A percentile compares a stretch with the other conserved stretches of the same genome.
Evolutionary conservation across 2,888 invertebrate species (phyloP).

Genomic region (Osmoderma eremita): DNA sequence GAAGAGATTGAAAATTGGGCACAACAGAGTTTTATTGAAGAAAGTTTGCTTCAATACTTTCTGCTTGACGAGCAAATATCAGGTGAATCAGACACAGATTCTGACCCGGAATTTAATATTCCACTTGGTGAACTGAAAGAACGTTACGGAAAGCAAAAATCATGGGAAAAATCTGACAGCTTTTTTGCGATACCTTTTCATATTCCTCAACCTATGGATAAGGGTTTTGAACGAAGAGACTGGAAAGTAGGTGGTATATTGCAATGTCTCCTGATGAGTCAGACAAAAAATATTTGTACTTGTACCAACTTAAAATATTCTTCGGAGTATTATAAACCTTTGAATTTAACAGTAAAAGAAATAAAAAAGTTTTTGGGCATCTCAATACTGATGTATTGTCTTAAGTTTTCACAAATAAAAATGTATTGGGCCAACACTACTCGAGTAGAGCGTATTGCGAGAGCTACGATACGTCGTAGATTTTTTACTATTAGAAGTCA

Average conservation of each 20-base stretch:
- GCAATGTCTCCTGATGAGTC: background rate
- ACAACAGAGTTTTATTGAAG: no score
- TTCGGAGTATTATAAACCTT: background rate
- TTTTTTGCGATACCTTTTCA: background rate
- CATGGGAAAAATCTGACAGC: no score
- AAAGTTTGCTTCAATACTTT: no score
- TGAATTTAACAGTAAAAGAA: background rate
- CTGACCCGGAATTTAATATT: background rate
- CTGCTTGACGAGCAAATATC: background rate
- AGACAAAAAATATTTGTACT: background rate
- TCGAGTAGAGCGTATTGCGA: background rate
- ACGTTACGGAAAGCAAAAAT: no score
- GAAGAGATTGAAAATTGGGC: background rate
- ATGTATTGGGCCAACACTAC: background rate
- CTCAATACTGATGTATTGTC: background rate
- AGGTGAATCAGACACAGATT: background rate
- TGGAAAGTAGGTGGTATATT: background rate
- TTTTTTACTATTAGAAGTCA: background rate
- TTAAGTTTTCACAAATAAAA: background rate
- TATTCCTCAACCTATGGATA: background rate
- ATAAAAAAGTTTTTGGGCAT: background rate
- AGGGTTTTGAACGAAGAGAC: background rate
- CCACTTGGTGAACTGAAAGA: background rate
- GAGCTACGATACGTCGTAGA: background rate
- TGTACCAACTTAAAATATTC: background rate